Conservation (phyloP, 2,888 invertebrate genomes). For the Anorthoa munda region DNA sequence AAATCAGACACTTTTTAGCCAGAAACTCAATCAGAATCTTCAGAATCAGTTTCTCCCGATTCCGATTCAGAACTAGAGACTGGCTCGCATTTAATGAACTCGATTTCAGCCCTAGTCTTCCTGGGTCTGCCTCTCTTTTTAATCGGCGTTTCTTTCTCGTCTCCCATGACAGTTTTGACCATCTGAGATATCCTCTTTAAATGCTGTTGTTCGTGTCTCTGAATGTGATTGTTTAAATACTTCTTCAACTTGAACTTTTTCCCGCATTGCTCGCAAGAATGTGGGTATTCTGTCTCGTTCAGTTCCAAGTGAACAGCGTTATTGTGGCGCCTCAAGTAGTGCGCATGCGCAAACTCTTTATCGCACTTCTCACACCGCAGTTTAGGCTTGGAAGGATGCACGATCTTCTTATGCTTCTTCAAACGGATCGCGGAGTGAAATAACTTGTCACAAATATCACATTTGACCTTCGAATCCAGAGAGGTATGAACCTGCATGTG, state of each 20-base stretch:
- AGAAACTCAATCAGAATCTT: constrained; percentile 61
- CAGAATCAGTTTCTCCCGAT: constrained; percentile 72
- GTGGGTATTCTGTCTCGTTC: constrained; percentile 83
- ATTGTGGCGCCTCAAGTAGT: constrained; percentile 83
- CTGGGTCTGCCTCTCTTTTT: constrained; percentile 74
- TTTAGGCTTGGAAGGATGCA: constrained; percentile 85
- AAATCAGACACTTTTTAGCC: constrained; percentile 8
- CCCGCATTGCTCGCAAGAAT: constrained; percentile 85
- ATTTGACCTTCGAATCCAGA: constrained; percentile 84
- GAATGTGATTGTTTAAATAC: constrained; percentile 85
- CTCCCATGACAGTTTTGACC: constrained; percentile 86
- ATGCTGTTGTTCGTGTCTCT: constrained; percentile 87
- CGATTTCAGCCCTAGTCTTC: constrained; percentile 80
- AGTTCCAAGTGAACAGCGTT: constrained; percentile 85
- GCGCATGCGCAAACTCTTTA: constrained; percentile 87
- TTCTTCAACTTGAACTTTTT: constrained; percentile 87
- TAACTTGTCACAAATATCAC: constrained; percentile 86
- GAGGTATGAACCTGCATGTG: constrained; percentile 88
- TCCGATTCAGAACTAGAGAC: constrained; percentile 82
- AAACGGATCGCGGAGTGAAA: constrained; percentile 86
- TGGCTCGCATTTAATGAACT: constrained; percentile 88
- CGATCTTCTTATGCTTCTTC: constrained; percentile 88
- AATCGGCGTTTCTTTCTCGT: constrained; percentile 73
- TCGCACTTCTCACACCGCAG: constrained; percentile 85
- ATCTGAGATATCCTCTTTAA: constrained; percentile 85